A percentile compares a stretch with the other conserved stretches of the same genome.
Evolutionary conservation across 2,113 vertebrate species (phyloP).

Genomic region (Ornithorhynchus anatinus): DNA sequence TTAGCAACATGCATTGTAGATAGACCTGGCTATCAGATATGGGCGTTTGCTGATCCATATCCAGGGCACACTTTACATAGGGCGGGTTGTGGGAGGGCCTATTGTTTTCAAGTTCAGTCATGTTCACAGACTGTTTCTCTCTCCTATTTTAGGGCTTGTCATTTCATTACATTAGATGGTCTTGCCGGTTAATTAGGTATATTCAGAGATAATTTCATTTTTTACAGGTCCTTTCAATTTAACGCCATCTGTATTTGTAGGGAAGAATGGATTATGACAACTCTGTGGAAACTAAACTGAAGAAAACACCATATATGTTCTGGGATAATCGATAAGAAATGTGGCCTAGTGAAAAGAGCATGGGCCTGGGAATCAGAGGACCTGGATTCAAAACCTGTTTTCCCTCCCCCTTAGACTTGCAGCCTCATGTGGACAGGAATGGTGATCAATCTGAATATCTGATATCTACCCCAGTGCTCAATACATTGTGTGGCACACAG

Average conservation of each 20-base stretch:
- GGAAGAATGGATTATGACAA: background rate
- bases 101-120: constrained; percentile 42
- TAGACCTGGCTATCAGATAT: constrained; percentile 12
- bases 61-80: constrained; percentile 32
- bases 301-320: no score
- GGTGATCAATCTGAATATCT: no score
- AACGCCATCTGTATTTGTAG: background rate
- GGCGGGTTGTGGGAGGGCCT: constrained; percentile 37
- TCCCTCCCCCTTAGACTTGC: no score
- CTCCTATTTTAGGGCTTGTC: constrained; percentile 44
- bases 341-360: no score
- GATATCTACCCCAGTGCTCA: no score
- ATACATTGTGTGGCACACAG: no score
- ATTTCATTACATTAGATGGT: constrained; percentile 37
- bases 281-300: no score
- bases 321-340: no score
- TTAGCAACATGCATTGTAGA: background rate
- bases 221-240: constrained; percentile 27
- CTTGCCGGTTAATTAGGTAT: constrained; percentile 31
- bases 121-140: constrained; percentile 45
- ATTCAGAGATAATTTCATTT: constrained; percentile 35
- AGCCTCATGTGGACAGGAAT: no score
- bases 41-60: constrained; percentile 17
- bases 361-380: no score
- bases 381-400: no score